Percentiles rank a stretch among this genome's conserved stretches.
These are phyloP conservation scores for Pterocles burchelli DNA, from an alignment of 2,113 vertebrate genomes.

Conservation along the genomic window DNA sequence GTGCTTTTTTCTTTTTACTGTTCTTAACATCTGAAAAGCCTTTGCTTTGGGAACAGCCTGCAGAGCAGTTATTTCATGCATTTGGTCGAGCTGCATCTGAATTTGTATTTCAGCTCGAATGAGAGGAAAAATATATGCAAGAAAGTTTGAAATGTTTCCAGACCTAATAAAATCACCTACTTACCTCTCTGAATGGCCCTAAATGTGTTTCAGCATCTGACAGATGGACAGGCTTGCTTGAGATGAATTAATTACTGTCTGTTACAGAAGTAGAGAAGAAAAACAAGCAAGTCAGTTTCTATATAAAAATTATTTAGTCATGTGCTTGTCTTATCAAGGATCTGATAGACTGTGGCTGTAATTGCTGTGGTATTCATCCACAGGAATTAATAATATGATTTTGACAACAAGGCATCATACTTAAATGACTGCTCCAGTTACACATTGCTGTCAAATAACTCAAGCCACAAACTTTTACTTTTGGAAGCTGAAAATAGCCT, in stretches of 20 bases:
- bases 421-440: constrained; percentile 31
- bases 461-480: background rate
- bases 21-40: background rate
- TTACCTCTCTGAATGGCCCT: constrained; percentile 40
- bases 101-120: background rate
- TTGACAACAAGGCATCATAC: constrained; percentile 31
- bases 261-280: constrained; percentile 3
- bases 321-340: constrained; percentile 34
- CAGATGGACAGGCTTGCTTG: constrained; percentile 50
- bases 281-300: constrained; percentile 43
- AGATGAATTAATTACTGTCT: constrained; percentile 65
- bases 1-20: background rate
- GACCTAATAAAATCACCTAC: constrained; percentile 43
- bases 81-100: background rate
- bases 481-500: constrained; percentile 9
- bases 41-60: background rate
- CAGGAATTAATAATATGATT: constrained; percentile 17
- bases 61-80: background rate
- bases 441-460: constrained; percentile 1
- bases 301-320: constrained; percentile 42
- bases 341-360: constrained; percentile 23
- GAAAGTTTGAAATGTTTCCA: constrained; percentile 25
- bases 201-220: constrained; percentile 28
- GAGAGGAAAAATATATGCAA: background rate
- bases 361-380: constrained; percentile 31